Evolutionary conservation across 2,113 vertebrate species (phyloP), one percentile per base, ranked within the genome.

Genomic region (Tyrannus savana): DNA sequence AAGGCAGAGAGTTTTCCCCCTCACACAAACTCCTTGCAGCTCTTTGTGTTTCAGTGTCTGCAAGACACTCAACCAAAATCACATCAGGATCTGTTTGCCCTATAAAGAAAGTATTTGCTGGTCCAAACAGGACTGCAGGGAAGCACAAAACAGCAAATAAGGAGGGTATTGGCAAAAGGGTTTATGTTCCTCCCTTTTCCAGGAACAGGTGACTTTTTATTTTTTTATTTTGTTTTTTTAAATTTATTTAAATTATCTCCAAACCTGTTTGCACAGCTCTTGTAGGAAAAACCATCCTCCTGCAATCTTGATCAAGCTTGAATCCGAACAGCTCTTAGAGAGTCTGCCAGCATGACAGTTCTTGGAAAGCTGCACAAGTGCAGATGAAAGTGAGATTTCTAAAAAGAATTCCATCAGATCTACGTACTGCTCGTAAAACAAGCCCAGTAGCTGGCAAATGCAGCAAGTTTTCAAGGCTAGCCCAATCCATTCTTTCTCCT

Each of bases 381-480:
- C 75, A 81, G 52, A 67, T 75, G 47, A 71, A 86, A 85, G 72
- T 12, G 59, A 90, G 60, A 93, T 56, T 74, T 67, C 83, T 59
- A 19, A 67, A 88, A 60, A 37, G 56, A 94, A 93, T 93, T 93
- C 79, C 83, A 81, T 74, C 83, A 52, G 44, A n/a, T 93, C 58
- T 66, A 73, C 1, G 0, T n/a, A 59, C n/a, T 67, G 67, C 67
- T 91, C 50, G 46, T 83, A 83, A 91, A 93, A 77, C 50, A 59
- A 94, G 63, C 46, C 71, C 82, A 82, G 78, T 60, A 93, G 92
- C 72, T 84, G 64, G 52, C 49, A 93, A 56, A 80, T 0, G 1
- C 69, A 55, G 55, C 42, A 39, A 46, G 3, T 33, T 63, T 83
- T 67, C 79, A 80, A 90, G 56, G 31, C 44, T 49, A 85, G 9